Conservation (phyloP, 2,888 invertebrate genomes). For the Metellina segmentata region DNA sequence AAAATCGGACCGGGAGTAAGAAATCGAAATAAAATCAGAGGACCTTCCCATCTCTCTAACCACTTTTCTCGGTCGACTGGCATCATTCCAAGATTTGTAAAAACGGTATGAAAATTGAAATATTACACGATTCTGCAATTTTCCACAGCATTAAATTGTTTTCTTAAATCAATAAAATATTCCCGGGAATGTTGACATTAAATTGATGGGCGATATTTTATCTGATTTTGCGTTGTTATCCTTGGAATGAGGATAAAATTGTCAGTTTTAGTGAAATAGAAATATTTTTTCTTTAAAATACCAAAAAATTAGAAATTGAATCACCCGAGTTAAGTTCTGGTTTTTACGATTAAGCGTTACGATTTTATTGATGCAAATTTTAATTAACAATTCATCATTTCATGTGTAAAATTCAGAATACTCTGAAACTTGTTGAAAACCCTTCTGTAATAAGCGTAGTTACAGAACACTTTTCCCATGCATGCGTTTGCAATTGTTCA, state of each 20-base stretch:
- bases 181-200: neutral
- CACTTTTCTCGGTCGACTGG: constrained; percentile 45
- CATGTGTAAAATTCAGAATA: too few species aligned
- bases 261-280: neutral
- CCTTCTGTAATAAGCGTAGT: too few species aligned
- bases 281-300: neutral
- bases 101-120: constrained; percentile 49
- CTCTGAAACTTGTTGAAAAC: too few species aligned
- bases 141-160: constrained; percentile 46
- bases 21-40: constrained; percentile 21
- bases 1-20: constrained; percentile 30
- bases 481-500: too few species aligned
- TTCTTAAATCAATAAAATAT: constrained; percentile 38
- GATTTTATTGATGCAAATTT: too few species aligned
- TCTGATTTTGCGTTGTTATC: too few species aligned
- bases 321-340: too few species aligned
- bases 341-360: too few species aligned
- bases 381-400: too few species aligned
- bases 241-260: too few species aligned
- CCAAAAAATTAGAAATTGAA: too few species aligned
- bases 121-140: constrained; percentile 36
- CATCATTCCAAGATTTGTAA: constrained; percentile 33
- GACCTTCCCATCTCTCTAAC: neutral
- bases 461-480: too few species aligned
- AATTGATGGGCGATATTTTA: neutral